phyloP scores from a whole-genome alignment of 2,888 invertebrate species.

The Oxycera nigricornis region DNA sequence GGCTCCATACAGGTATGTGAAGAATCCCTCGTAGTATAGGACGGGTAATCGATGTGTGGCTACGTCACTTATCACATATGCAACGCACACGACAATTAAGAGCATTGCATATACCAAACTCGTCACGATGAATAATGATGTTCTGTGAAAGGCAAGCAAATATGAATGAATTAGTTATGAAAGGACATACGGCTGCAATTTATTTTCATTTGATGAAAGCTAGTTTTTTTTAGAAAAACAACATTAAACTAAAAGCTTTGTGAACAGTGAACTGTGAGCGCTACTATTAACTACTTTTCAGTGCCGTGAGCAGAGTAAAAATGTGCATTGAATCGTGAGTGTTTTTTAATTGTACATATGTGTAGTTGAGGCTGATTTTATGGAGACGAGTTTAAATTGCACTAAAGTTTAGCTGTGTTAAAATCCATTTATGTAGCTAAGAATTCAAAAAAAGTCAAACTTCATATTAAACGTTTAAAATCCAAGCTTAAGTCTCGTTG shows the following conservation, averaged over 20 bases:
- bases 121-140: slow-evolving; percentile 92
- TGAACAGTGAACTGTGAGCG: background rate
- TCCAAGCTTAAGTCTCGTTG: no score
- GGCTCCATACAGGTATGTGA: slow-evolving; percentile 91
- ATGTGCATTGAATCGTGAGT: no score
- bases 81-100: slow-evolving; percentile 90
- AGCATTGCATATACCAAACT: slow-evolving; percentile 96
- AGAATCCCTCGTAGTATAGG: slow-evolving; percentile 94
- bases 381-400: no score
- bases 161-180: no score
- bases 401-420: no score
- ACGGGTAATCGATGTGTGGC: slow-evolving; percentile 90
- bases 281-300: slow-evolving; percentile 1
- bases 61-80: slow-evolving; percentile 93
- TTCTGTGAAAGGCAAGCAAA: slow-evolving; percentile 67
- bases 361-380: no score
- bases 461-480: no score
- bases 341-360: no score
- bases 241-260: slow-evolving; percentile 16
- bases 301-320: background rate
- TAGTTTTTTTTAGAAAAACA: background rate
- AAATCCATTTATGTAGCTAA: no score
- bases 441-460: no score
- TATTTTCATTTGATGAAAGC: background rate
- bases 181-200: background rate